phyloP scores from a whole-genome alignment of 2,113 vertebrate genomes.

The Triplophysa dalaica region DNA sequence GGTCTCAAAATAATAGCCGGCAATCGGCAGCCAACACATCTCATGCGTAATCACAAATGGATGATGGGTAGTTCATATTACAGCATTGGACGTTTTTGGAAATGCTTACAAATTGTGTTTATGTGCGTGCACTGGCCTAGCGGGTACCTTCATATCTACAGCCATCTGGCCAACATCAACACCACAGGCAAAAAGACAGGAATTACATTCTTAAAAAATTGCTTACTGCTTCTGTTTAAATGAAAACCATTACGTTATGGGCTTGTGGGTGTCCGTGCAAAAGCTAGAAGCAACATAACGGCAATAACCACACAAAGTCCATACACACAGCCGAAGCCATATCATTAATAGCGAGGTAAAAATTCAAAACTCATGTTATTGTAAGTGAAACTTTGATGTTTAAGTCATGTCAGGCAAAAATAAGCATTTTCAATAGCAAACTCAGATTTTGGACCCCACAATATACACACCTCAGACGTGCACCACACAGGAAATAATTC shows the following conservation, averaged over 20 bases:
- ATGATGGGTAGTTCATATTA: background rate
- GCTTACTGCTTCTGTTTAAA: constrained; percentile 46
- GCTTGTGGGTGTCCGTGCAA: constrained; percentile 52
- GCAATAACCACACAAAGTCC: constrained; percentile 67
- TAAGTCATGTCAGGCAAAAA: background rate
- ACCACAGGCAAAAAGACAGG: background rate
- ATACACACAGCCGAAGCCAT: constrained; percentile 14
- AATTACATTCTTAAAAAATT: constrained; percentile 31
- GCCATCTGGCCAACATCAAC: background rate
- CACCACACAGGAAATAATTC: background rate
- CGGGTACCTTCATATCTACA: background rate
- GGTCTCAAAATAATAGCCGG: background rate
- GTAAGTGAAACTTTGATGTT: background rate
- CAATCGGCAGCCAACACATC: background rate
- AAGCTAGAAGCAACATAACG: constrained; percentile 63
- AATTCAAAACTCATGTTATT: too few relatives aligned
- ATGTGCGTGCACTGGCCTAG: background rate
- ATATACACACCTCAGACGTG: background rate
- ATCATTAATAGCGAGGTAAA: too few relatives aligned
- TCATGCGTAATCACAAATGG: background rate
- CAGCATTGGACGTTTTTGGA: background rate
- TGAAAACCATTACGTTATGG: constrained; percentile 59
- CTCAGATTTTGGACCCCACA: too few relatives aligned
- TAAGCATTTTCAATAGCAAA: background rate
- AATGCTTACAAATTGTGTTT: background rate